These are phyloP conservation scores for Gymnocheta viridis DNA, from an alignment of 2,888 invertebrate species.

Conservation along the genomic window DNA sequence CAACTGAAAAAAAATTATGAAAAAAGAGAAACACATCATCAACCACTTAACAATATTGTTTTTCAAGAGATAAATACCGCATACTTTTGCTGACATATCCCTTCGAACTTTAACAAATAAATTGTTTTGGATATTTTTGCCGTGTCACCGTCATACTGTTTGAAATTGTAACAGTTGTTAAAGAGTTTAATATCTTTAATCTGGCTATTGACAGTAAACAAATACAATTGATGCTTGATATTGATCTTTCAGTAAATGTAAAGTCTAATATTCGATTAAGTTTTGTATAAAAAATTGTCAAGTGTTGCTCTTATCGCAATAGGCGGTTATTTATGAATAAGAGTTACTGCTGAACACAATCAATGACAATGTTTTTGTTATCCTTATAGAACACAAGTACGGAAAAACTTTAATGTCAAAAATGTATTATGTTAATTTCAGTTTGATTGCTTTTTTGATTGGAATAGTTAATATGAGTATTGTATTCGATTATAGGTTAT, in stretches of 20 bases:
- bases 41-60: constrained; percentile 8
- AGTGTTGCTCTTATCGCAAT: constrained; percentile 12
- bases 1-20: not conserved
- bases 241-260: not conserved
- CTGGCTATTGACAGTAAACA: not conserved
- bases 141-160: not conserved
- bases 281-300: not conserved
- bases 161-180: constrained; percentile 58
- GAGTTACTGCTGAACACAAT: not conserved
- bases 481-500: no score
- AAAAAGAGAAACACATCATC: no score
- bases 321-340: constrained; percentile 14
- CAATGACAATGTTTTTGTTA: not conserved
- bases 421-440: no score
- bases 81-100: not conserved
- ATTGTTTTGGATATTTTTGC: not conserved
- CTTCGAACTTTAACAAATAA: not conserved
- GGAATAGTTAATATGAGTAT: no score
- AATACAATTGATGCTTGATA: not conserved
- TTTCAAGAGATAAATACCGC: not conserved
- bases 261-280: not conserved
- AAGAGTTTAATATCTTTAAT: constrained; percentile 16
- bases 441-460: no score
- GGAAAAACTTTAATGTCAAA: not conserved
- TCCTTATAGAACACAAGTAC: not conserved